Evolutionary conservation across 2,113 vertebrate species (phyloP), one percentile per base, ranked within the genome.

Genomic region (Nanger granti): DNA sequence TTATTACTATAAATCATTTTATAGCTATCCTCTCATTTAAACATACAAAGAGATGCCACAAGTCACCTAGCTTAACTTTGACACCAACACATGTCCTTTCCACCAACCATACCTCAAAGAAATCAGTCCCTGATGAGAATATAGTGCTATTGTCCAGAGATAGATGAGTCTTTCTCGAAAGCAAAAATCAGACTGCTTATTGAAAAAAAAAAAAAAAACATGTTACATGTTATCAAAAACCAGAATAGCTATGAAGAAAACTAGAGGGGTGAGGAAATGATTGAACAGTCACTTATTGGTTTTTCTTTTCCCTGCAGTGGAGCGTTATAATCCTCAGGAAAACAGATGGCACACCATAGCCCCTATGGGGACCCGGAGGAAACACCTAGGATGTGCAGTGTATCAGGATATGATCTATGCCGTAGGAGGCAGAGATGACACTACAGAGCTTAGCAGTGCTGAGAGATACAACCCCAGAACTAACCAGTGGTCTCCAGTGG

Each of bases 371-470:
- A 99, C 99, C 0, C 99, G 99, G 80, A 99, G 99, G 97, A 99
- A 99, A 97, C 99, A 99, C 98, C 99, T 99, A 1, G 99, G 99
- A 98, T 99, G 99, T 84, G 99, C 99, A 0, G 99, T 99, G 55
- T 99, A 99, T 98, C 99, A 99, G 98, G 99, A 99, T 98, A 99
- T 99, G 99, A 99, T 99, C 97, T 99, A 99, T 62, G 99, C 99
- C 0, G 99, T 99, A 17, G 99, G 99, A 54, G 99, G 99, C 41
- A 98, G 99, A 97, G 99, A 99, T 26, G 99, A 99, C 96, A 99
- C 99, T 2, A 99, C 99, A 0, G 99, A 99, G 98, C 99, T 99
- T 69, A 99, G 99, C 97, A 99, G 99, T 2, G 99, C 99, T 0
- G 99, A 99, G 98, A 98, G 99, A 96, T 99, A 99, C 98, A 99